Conservation (phyloP, 2,113 vertebrate genomes). For the Heloderma charlesbogerti region DNA sequence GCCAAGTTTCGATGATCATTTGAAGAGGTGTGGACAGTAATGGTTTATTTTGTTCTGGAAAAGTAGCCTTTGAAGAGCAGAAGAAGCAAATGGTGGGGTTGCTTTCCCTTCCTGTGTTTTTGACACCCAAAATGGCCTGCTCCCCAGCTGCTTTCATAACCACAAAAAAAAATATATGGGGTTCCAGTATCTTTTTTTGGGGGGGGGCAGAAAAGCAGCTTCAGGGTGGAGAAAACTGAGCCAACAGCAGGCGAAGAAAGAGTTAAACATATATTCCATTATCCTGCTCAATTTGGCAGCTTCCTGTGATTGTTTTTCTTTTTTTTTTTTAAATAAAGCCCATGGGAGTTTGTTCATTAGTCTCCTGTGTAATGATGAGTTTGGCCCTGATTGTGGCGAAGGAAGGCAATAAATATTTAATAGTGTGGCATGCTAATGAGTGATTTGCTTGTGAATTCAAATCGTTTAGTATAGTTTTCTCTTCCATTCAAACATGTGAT, state of each 20-base stretch:
- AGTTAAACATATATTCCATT: not conserved
- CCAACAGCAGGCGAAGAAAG: not conserved
- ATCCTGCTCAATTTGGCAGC: not conserved
- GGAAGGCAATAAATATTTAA: constrained; percentile 73
- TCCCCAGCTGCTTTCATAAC: not conserved
- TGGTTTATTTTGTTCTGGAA: not conserved
- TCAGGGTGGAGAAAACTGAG: not conserved
- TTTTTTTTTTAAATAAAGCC: not conserved
- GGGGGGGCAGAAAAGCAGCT: not conserved
- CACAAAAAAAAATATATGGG: not conserved
- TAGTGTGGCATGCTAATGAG: constrained; percentile 62
- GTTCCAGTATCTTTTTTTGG: not conserved
- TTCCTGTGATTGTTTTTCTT: not conserved
- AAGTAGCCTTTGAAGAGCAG: not conserved
- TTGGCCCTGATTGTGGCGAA: constrained; percentile 44
- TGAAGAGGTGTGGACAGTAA: not conserved
- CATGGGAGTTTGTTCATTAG: not conserved
- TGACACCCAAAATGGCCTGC: not conserved
- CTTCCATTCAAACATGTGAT: constrained; percentile 54
- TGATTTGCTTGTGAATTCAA: constrained; percentile 63
- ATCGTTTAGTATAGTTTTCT: constrained; percentile 63
- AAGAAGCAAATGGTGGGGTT: not conserved
- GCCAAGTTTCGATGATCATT: not conserved
- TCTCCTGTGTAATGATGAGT: not conserved
- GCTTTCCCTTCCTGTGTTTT: not conserved